These are phyloP conservation scores for Dysdera silvatica DNA, from an alignment of 1,140 invertebrate species.

Conservation along the genomic window DNA sequence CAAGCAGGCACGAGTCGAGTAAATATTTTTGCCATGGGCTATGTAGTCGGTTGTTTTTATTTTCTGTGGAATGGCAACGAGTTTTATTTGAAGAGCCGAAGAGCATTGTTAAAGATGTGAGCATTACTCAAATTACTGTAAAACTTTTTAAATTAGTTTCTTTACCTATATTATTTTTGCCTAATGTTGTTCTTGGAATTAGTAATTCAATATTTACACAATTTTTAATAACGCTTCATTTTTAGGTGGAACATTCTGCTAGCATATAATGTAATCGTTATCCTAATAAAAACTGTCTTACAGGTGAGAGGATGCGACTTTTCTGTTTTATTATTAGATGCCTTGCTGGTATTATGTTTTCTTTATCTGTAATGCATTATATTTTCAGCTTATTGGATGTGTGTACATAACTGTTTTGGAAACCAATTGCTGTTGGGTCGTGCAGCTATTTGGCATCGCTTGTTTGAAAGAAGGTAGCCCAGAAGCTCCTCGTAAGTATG, in stretches of 20 bases:
- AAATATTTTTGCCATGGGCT: conserved; percentile 92
- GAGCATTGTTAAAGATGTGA: conserved; percentile 58
- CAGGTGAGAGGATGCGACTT: no score
- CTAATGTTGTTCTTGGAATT: not conserved
- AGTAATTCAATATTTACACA: not conserved
- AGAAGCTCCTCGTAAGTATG: no score
- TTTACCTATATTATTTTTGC: not conserved
- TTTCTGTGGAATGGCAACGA: conserved; percentile 97
- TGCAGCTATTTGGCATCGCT: conserved; percentile 81
- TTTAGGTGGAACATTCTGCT: conserved; percentile 82
- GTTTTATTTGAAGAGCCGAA: conserved; percentile 72
- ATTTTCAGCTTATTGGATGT: conserved; percentile 81
- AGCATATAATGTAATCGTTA: conserved; percentile 80
- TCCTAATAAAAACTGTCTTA: conserved; percentile 67
- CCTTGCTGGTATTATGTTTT: no score
- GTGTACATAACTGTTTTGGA: conserved; percentile 62
- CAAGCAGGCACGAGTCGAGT: conserved; percentile 85
- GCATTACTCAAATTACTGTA: not conserved
- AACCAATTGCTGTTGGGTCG: conserved; percentile 68
- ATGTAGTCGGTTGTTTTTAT: conserved; percentile 86
- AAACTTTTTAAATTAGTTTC: not conserved
- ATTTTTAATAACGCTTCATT: conserved; percentile 29
- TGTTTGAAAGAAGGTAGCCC: no score
- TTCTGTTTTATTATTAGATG: no score
- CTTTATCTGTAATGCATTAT: conserved; percentile 6